Evolutionary conservation across 2,113 vertebrate species (phyloP), one percentile per base, ranked within the genome.

Genomic region (Hippopotamus amphibius): DNA sequence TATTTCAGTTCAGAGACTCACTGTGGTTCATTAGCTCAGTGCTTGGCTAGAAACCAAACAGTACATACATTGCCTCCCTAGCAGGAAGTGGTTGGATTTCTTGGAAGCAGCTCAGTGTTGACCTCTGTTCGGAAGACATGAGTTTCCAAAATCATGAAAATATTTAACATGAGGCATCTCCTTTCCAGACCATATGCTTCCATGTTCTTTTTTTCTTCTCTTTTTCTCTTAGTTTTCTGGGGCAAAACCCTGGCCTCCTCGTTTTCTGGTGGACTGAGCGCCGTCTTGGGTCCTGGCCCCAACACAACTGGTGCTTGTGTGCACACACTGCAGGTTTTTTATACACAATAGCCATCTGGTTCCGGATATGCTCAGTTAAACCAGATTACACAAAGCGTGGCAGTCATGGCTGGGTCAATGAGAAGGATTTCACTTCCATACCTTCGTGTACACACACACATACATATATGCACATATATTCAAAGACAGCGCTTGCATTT

Each of bases 41-140:
- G 14, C 81, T 83, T 6, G 69, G 93, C 95, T 87, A 55, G 17
- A 87, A 59, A 92, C 83, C 88, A 95, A 82, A 61, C 57, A 33
- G 59, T 21, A 55, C 46, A 72, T 21, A 48, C n/a, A 4, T n/a
- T 7, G 43, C 77, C 30, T 79, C 83, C 46, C 71, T 30, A 5
- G 28, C 61, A 79, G 96, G 96, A 86, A 95, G 90, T 4, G 0
- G 15, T 17, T n/a, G 61, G 30, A 26, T 48, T 96, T 95, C 93
- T 92, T 91, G 90, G 87, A 95, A 86, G n/a, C 65, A 65, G 17
- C 33, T 93, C 72, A 57, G 14, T 2, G 1, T 43, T 57, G 87
- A 80, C 94, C 90, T 97, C 92, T 81, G 90, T 95, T 85, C 82
- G 24, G 6, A 88, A 92, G 87, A 79, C 83, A 8, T 0, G 48